Percentiles rank a stretch among this genome's conserved stretches.
These are phyloP conservation scores for Altica lythri DNA, from an alignment of 2,888 invertebrate genomes.

Conservation along the genomic window DNA sequence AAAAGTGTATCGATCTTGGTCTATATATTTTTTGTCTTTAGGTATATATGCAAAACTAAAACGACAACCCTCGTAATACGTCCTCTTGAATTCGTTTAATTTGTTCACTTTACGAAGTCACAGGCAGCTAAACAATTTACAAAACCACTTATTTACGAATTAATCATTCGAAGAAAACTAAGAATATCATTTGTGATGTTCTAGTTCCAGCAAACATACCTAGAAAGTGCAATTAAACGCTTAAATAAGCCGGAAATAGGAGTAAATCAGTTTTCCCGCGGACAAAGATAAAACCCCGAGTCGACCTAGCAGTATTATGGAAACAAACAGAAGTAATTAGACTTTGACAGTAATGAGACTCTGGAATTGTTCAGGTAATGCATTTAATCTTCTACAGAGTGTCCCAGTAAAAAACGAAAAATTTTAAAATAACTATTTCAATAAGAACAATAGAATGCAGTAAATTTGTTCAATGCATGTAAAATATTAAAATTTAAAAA, in stretches of 20 bases:
- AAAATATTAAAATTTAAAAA: too few species aligned
- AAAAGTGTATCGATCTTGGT: too few species aligned
- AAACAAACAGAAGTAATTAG: slow-evolving; percentile 35
- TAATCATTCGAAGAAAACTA: slow-evolving; percentile 3
- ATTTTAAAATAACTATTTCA: neutral
- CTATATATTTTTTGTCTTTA: too few species aligned
- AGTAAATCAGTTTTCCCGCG: slow-evolving; percentile 31
- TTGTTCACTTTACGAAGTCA: too few species aligned
- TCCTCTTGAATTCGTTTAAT: too few species aligned
- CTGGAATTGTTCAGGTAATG: slow-evolving; percentile 28
- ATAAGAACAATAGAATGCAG: too few species aligned
- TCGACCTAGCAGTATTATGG: slow-evolving; percentile 24
- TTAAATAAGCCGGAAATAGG: slow-evolving; percentile 29
- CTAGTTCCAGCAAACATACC: slow-evolving; percentile 9
- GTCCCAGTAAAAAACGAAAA: neutral
- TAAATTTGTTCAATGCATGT: too few species aligned
- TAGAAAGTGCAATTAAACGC: slow-evolving; percentile 27
- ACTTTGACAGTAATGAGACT: slow-evolving; percentile 33
- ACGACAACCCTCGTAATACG: too few species aligned
- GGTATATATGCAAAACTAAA: too few species aligned
- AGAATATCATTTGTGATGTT: slow-evolving; percentile 15
- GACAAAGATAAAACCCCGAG: slow-evolving; percentile 20
- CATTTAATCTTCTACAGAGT: neutral
- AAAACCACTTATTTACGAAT: slow-evolving; percentile 8
- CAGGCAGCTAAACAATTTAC: too few species aligned